Evolutionary conservation across 2,113 vertebrate genomes (phyloP), one percentile per base, ranked within the genome.

Genomic region (Zapus hudsonius): DNA sequence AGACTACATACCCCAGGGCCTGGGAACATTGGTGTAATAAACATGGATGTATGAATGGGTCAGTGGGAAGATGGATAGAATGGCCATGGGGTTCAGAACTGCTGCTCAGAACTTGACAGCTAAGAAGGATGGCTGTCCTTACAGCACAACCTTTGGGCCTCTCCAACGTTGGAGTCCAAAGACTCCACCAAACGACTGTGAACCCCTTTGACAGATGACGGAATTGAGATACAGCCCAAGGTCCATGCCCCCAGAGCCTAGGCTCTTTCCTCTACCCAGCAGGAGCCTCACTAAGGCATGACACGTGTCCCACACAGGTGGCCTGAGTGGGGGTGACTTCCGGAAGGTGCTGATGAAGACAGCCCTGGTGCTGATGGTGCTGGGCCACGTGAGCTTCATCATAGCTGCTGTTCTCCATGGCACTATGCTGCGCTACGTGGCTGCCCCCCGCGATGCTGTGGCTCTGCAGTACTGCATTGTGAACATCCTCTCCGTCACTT

Each of bases 341-440:
- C 97, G 97, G 79, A 98, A 97, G 94, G 91, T 97, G 88, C 97
- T 99, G 96, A 99, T 99, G 99, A 99, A 99, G 97, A 98, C 98
- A 0, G 99, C 99, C 2, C 98, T 99, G 90, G 97, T 98, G 96
- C 96, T 99, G 97, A 98, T 99, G 82, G 98, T 99, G 40, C 38
- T 98, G 0, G 99, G 99, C 6, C 99, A 99, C 17, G 92, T 99
- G 36, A 99, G 98, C 97, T 99, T 99, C 98, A 97, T 99, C 82
- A 47, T 98, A 0, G 98, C 98, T 0, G 98, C 99, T 0, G 96
- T 99, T 5, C 97, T 99, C 22, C 99, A 99, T 0, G 99, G 99
- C 61, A 98, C 98, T 0, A 98, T 99, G 76, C 98, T 99, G 85
- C 96, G 99, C 72, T 98, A 99, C 19, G 97, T 99, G 95, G 94